Conservation (phyloP, 2,797 vertebrate genomes). For the Notolabrus celidotus region DNA sequence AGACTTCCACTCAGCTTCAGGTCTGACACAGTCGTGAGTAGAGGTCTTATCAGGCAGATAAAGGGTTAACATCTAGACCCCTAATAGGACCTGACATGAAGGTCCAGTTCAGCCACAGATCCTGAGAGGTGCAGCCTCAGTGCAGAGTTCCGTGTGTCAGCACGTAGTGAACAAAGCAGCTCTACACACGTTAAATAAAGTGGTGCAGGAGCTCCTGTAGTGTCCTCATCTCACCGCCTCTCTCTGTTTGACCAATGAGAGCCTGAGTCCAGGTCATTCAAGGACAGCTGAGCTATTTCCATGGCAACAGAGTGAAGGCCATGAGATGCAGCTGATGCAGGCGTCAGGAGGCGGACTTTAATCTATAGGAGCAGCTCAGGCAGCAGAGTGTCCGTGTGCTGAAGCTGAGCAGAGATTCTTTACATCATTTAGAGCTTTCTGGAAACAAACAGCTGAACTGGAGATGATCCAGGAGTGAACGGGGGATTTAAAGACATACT, state of each 20-base stretch:
- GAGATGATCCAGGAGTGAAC: background rate
- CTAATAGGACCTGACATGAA: background rate
- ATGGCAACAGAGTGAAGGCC: background rate
- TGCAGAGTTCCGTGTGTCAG: background rate
- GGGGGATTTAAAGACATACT: background rate
- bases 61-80: background rate
- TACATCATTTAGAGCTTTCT: background rate
- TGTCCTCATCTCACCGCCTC: background rate
- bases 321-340: background rate
- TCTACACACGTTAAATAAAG: background rate
- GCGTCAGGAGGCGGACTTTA: background rate
- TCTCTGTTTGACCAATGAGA: background rate
- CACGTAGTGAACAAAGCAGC: background rate
- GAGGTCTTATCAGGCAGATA: constrained; percentile 1
- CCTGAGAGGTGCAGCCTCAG: background rate
- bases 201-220: background rate
- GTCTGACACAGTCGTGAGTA: background rate
- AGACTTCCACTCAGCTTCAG: constrained; percentile 16
- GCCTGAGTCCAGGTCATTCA: background rate
- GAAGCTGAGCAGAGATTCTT: constrained; percentile 9
- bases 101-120: constrained; percentile 8
- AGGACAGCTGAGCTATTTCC: background rate
- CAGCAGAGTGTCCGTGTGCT: constrained; percentile 5
- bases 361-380: background rate
- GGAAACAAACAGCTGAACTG: background rate